Conservation (phyloP, 2,797 vertebrate genomes). For the Smutsia temminckii region DNA sequence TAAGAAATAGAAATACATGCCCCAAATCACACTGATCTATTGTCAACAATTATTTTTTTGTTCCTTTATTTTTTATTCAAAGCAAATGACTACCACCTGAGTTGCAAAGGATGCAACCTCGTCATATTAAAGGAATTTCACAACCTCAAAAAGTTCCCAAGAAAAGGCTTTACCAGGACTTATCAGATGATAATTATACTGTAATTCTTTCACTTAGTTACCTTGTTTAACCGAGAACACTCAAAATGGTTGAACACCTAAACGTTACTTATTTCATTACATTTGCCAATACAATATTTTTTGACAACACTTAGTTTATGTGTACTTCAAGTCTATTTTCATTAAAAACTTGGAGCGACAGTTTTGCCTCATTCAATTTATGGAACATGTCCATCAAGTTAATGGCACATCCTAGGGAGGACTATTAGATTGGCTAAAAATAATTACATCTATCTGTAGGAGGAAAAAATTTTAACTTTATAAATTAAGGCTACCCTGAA, state of each 20-base stretch:
- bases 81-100: constrained; percentile 1
- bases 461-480: neutral
- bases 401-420: neutral
- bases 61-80: constrained; percentile 20
- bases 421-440: neutral
- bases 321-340: constrained; percentile 9
- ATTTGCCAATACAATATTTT: neutral
- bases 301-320: neutral
- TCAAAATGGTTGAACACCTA: neutral
- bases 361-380: neutral
- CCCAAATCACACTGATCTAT: neutral
- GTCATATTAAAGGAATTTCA: neutral
- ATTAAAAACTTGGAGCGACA: neutral
- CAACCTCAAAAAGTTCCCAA: neutral
- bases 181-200: constrained; percentile 16
- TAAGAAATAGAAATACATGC: neutral
- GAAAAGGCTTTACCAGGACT: neutral
- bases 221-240: constrained; percentile 5
- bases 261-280: constrained; percentile 31
- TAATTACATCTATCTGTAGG: neutral
- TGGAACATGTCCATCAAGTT: neutral
- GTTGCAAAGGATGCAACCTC: neutral
- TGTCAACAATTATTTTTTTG: neutral
- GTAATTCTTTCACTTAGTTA: constrained; percentile 7
- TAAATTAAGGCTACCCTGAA: neutral